Evolutionary conservation across 2,797 vertebrate species (phyloP), one percentile per base, ranked within the genome.

Genomic region (Rhadinocentrus ornatus): DNA sequence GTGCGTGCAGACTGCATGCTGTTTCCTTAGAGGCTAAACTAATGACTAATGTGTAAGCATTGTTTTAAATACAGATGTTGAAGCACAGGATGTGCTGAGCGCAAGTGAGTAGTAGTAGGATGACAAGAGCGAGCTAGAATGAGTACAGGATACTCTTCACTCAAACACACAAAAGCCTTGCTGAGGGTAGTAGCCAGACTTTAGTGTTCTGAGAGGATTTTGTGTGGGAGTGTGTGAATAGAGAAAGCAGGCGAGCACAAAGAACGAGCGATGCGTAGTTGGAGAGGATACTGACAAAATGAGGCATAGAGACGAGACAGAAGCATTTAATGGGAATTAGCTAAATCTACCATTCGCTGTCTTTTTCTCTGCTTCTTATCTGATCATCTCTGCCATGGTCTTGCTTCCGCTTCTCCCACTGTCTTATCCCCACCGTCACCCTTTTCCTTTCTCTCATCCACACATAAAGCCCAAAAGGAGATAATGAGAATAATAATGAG

Each of bases 161-260:
- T 71, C 70, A 62, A 84, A 83, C 80, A 59, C 80, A 88, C 80
- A 87, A 84, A 86, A 80, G 78, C 73, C 32, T 20, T 48, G 73
- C 48, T 73, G 84, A 88, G 85, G 85, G 77, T 71, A 71, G 83
- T 83, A 84, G 84, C 88, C 80, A 86, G 84, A 81, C 80, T 84
- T 74, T 84, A 87, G 71, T 81, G 85, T 89, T 86, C 90, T 77
- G 86, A 71, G 76, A 82, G 81, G 84, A 80, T 84, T 87, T 68
- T 89, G 89, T 80, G 91, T 92, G 89, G 88, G 92, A 86, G 90
- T 88, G 83, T 87, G 91, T 81, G 85, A 88, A 80, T 81, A 88
- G 82, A 88, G 86, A 87, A 89, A 84, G 82, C 75, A 15, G 89
- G 85, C 31, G 56, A 86, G 70, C 65, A 26, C 65, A 83, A 80